Percentiles rank a stretch among this genome's conserved stretches.
phyloP scores from a whole-genome alignment of 1,140 invertebrate genomes.

The Piezodorus guildinii region DNA sequence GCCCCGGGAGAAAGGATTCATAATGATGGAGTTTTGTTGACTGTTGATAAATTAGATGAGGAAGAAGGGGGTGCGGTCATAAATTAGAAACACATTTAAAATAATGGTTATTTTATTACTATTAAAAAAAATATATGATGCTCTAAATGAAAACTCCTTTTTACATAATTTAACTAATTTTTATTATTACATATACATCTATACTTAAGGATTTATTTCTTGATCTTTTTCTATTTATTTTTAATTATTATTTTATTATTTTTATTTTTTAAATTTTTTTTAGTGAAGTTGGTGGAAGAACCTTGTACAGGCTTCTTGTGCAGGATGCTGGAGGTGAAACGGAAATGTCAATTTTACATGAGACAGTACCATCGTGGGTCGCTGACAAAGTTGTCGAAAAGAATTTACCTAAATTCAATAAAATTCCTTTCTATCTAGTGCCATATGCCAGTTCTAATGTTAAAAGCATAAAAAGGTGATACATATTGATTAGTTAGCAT shows the following conservation, averaged over 20 bases:
- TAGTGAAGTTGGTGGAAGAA: conserved; percentile 90
- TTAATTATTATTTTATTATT: too few relatives aligned
- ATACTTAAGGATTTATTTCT: not conserved
- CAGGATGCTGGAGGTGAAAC: conserved; percentile 91
- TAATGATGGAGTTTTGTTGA: too few relatives aligned
- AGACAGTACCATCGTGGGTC: conserved; percentile 93
- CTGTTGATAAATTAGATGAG: too few relatives aligned
- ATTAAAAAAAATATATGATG: too few relatives aligned
- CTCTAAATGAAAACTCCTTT: too few relatives aligned
- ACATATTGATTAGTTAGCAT: too few relatives aligned
- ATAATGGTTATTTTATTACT: too few relatives aligned
- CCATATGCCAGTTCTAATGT: conserved; percentile 81
- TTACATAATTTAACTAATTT: too few relatives aligned
- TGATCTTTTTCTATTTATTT: not conserved
- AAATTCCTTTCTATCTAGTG: conserved; percentile 93
- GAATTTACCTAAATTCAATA: conserved; percentile 89
- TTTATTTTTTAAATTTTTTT: conserved; percentile 25
- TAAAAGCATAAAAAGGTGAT: conserved; percentile 85
- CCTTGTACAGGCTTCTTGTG: conserved; percentile 78
- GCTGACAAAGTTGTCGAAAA: conserved; percentile 89
- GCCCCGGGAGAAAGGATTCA: too few relatives aligned
- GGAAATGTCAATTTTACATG: conserved; percentile 82
- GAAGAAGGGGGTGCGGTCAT: too few relatives aligned
- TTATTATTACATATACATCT: not conserved
- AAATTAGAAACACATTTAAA: too few relatives aligned